Percentiles rank a stretch among this genome's conserved stretches.
Conservation (phyloP, 2,888 invertebrate species). For the Apeira syringaria region DNA sequence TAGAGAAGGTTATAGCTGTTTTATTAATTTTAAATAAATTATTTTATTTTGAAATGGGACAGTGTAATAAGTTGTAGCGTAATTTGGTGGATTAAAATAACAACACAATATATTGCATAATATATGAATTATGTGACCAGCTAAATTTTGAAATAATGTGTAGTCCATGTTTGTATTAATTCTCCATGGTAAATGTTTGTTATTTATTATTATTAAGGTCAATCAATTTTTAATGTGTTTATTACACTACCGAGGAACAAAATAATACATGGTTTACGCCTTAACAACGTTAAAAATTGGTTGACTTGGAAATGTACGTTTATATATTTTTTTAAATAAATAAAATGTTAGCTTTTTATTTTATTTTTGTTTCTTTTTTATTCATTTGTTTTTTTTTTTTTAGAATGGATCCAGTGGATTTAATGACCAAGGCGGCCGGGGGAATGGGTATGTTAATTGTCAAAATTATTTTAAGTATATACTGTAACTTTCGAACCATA, state of each 20-base stretch:
- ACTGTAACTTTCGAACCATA: too few relatives aligned
- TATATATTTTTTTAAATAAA: slow-evolving; percentile 45
- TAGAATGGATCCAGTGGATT: slow-evolving; percentile 93
- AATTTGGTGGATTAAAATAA: too few relatives aligned
- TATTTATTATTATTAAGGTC: not conserved
- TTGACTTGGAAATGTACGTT: slow-evolving; percentile 32
- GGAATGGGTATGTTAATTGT: slow-evolving; percentile 90
- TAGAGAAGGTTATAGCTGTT: slow-evolving; percentile 18
- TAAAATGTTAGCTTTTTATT: slow-evolving; percentile 62
- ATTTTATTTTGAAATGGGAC: slow-evolving; percentile 18
- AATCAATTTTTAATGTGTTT: slow-evolving; percentile 32
- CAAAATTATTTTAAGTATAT: not conserved
- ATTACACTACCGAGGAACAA: too few relatives aligned
- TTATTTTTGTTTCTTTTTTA: slow-evolving; percentile 48
- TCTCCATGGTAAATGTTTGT: slow-evolving; percentile 43
- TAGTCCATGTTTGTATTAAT: slow-evolving; percentile 16
- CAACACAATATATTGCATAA: too few relatives aligned
- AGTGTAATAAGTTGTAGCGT: slow-evolving; percentile 18
- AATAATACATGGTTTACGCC: not conserved
- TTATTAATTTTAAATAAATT: slow-evolving; percentile 9
- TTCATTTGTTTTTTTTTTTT: slow-evolving; percentile 85
- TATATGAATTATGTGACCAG: too few relatives aligned
- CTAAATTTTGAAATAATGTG: too few relatives aligned
- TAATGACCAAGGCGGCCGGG: slow-evolving; percentile 90
- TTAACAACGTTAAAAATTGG: slow-evolving; percentile 14